A percentile compares a stretch with the other conserved stretches of the same genome.
Evolutionary conservation across 1,140 invertebrate species (phyloP).

Genomic region (Araneus ventricosus): DNA sequence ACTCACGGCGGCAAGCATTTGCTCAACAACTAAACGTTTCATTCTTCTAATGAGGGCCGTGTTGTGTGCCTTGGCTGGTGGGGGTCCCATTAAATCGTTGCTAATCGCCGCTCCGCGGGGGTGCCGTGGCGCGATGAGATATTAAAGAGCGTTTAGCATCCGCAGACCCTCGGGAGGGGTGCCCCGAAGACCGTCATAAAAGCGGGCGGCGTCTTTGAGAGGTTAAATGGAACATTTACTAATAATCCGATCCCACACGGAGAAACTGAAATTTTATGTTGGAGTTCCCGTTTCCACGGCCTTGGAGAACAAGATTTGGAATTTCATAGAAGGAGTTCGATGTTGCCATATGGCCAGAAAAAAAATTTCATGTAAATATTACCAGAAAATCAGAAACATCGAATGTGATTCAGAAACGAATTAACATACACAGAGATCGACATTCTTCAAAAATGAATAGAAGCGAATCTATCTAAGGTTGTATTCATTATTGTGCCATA

Average conservation of each 20-base stretch:
- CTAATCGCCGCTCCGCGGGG: neutral
- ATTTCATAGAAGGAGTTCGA: neutral
- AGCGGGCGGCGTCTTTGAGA: neutral
- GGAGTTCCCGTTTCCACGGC: neutral
- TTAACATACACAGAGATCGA: neutral
- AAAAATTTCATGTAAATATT: neutral
- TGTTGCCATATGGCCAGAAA: neutral
- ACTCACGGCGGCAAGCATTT: neutral
- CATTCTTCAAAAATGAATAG: neutral
- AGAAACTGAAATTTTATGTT: neutral
- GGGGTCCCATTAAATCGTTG: conserved; percentile 19
- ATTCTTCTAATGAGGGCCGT: conserved; percentile 37
- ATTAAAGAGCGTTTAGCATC: conserved; percentile 15
- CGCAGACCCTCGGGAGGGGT: neutral
- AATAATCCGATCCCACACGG: neutral
- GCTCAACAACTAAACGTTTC: conserved; percentile 37
- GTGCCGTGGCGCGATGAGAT: neutral
- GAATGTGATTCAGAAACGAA: too few species aligned
- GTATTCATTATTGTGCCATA: too few species aligned
- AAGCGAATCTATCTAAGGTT: too few species aligned
- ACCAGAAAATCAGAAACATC: too few species aligned
- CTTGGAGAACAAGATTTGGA: neutral
- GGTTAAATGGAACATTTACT: conserved; percentile 56
- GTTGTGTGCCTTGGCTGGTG: neutral
- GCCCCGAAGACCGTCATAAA: neutral